Evolutionary conservation across 2,888 invertebrate genomes (phyloP), one percentile per base, ranked within the genome.

Genomic region (Trypoxylon attenuatum): DNA sequence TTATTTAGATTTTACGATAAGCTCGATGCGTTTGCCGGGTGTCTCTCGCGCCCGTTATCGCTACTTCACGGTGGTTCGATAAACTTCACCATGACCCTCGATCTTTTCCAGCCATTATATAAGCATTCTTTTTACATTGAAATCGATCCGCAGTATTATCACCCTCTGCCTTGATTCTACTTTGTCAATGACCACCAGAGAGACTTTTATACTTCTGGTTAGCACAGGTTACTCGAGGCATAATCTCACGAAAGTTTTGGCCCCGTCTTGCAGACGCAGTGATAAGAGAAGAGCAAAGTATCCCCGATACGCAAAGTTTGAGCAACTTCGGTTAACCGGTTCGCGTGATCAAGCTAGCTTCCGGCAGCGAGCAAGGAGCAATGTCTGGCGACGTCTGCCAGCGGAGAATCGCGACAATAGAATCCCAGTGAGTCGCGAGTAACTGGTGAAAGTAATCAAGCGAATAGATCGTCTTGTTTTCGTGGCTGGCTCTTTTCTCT

Each of bases 391-490:
- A 33, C 25, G 21, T n/a, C n/a, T n/a, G n/a, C 18, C 27, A 23
- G 56, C 42, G 54, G 27, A 50, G 39, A 57, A 42, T 41, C 50
- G 39, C 46, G 57, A 45, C 41, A 62, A 57, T 22, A 22, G 38
- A 38, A 29, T 49, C 29, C 49, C 61, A 43, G 38, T 43, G 15
- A 3, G 22, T 13, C 16, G 13, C 15, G 13, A 41, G 60, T 18
- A 46, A 46, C 29, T 19, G 59, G 85, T 82, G 87, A 87, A 88
- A 88, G 73, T 67, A 73, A 74, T 70, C 65, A 60, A 64, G 52
- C 65, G 62, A 64, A 78, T 67, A 62, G 71, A 79, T 64, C 70
- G 74, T 65, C 62, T 63, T 69, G 69, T 77, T 72, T 79, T 79
- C 72, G 69, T 75, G 73, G 52, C 62, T 45, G 62, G 55, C 53